phyloP scores from a whole-genome alignment of 2,797 vertebrate species.

The Thalassophryne amazonica region DNA sequence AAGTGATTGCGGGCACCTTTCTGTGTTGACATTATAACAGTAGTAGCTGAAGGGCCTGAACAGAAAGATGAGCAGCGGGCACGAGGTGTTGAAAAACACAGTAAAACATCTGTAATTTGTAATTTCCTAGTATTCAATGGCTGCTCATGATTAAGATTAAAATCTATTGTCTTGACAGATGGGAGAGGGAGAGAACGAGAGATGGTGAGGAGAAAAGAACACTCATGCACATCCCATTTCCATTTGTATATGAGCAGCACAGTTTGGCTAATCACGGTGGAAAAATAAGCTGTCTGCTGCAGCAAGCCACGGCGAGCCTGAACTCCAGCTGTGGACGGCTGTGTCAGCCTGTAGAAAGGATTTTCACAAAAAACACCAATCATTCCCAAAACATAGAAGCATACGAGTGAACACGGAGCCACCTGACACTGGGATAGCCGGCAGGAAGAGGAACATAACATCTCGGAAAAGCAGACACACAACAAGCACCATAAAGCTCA shows the following conservation, averaged over 20 bases:
- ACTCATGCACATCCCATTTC: conserved; percentile 84
- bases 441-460: too few relatives aligned
- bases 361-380: conserved; percentile 38
- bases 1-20: conserved; percentile 31
- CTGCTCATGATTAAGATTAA: conserved; percentile 99
- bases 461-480: too few relatives aligned
- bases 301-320: conserved; percentile 67
- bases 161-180: conserved; percentile 99
- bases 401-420: too few relatives aligned
- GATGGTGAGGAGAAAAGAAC: conserved; percentile 63
- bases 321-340: conserved; percentile 75
- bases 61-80: conserved; percentile 75
- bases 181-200: conserved; percentile 81
- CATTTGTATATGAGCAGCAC: conserved; percentile 94
- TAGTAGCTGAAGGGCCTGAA: conserved; percentile 73
- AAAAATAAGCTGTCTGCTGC: conserved; percentile 82
- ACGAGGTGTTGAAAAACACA: conserved; percentile 80
- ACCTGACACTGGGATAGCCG: too few relatives aligned
- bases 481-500: background rate
- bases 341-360: conserved; percentile 26
- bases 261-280: conserved; percentile 81
- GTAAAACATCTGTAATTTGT: conserved; percentile 99
- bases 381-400: too few relatives aligned
- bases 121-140: conserved; percentile 98
- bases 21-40: conserved; percentile 72